Evolutionary conservation across 2,888 invertebrate species (phyloP).

Genomic region (Sicus ferrugineus): DNA sequence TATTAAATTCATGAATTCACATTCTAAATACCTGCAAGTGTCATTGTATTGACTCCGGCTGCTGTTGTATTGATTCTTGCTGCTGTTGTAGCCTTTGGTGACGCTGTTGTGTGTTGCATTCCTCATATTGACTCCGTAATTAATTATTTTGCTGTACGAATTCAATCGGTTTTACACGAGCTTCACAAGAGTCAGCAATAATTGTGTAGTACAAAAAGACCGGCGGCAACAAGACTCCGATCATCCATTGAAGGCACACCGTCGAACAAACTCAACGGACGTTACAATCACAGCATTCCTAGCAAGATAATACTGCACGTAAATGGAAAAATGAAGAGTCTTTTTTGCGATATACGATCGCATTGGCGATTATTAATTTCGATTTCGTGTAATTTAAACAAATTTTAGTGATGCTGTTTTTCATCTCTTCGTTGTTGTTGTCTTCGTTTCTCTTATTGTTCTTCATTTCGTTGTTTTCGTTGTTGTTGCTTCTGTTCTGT

Average conservation of each 20-base stretch:
- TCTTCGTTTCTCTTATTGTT: background rate
- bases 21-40: background rate
- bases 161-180: conserved; percentile 18
- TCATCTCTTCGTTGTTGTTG: background rate
- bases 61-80: background rate
- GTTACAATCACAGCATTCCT: too few relatives aligned
- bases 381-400: too few relatives aligned
- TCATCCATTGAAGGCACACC: too few relatives aligned
- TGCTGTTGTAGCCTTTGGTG: background rate
- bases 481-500: background rate
- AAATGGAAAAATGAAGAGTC: too few relatives aligned
- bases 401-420: background rate
- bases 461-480: background rate
- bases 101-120: background rate
- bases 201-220: background rate
- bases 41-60: background rate
- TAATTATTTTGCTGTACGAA: conserved; percentile 28
- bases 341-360: too few relatives aligned
- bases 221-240: background rate
- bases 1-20: background rate
- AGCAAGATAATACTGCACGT: too few relatives aligned
- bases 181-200: background rate
- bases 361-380: too few relatives aligned
- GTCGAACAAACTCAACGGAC: too few relatives aligned
- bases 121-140: conserved; percentile 19